Evolutionary conservation across 2,797 vertebrate species (phyloP).

Genomic region (Acrossocheilus fasciatus): DNA sequence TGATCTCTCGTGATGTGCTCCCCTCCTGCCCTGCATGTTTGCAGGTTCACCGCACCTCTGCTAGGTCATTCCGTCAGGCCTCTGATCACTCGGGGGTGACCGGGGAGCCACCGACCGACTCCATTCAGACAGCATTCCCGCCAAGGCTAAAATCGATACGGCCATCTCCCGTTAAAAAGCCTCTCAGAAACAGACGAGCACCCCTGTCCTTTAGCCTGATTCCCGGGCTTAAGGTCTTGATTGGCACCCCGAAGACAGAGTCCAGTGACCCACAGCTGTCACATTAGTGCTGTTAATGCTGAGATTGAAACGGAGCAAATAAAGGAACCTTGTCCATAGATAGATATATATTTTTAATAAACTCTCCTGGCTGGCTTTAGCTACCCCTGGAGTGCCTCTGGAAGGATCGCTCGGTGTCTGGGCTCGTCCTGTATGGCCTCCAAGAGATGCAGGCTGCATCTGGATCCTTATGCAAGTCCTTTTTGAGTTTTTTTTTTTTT

Average conservation of each 20-base stretch:
- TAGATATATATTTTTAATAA: slow-evolving; percentile 67
- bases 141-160: slow-evolving; percentile 78
- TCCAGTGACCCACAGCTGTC: slow-evolving; percentile 85
- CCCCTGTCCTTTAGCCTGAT: slow-evolving; percentile 80
- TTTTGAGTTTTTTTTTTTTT: slow-evolving; percentile 68
- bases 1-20: slow-evolving; percentile 79
- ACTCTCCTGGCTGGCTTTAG: slow-evolving; percentile 46
- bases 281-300: slow-evolving; percentile 85
- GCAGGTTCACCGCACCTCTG: slow-evolving; percentile 81
- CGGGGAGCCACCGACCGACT: slow-evolving; percentile 68
- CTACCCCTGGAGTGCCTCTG: background rate
- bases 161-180: slow-evolving; percentile 82
- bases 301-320: slow-evolving; percentile 84
- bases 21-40: slow-evolving; percentile 78
- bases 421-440: slow-evolving; percentile 6
- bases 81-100: slow-evolving; percentile 81
- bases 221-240: slow-evolving; percentile 82
- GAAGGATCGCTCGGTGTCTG: slow-evolving; percentile 35
- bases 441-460: slow-evolving; percentile 56
- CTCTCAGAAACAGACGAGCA: slow-evolving; percentile 80
- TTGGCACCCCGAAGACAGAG: slow-evolving; percentile 78
- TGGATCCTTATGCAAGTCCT: slow-evolving; percentile 61
- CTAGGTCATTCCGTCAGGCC: slow-evolving; percentile 80
- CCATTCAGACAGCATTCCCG: slow-evolving; percentile 60
- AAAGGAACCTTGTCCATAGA: slow-evolving; percentile 81